Base-by-base conservation (phyloP, 2,888 invertebrate species). In the Apamea monoglypha region DNA sequence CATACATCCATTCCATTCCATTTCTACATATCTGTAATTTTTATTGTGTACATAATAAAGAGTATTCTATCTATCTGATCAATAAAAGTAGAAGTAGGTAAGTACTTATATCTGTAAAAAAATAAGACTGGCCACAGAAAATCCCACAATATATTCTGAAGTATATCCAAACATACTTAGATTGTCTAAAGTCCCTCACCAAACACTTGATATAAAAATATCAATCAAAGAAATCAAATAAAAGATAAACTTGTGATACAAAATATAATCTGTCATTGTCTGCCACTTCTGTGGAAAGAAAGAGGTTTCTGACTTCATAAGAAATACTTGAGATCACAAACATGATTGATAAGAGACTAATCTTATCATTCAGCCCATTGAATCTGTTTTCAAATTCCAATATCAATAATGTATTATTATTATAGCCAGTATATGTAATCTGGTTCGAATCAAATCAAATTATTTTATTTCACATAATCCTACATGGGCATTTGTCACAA, bases 201-300 rank as follows among this genome's bases (percentile, higher is more conserved):
- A 81, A 63, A 53, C 3, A 16, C 2, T 47, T 40, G 44, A 25
- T 56, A 56, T 53, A 7, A 29, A 61, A 61, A 6, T 36, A 47
- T 67, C 67, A 63, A 63, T 21, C 16, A 47, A 68, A 68, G 44
- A 78, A 78, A 67, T 53, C n/a, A 44, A 53, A 36, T 76, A 14
- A 74, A 53, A 44, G 68, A 63, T 36, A 69, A 29, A 82, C n/a
- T 40, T 6, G 2, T 50, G n/a, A 44, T 68, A 72, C 59, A 74
- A 76, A 72, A 56, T 53, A 10, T 75, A 85, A 85, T 85, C 88
- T 81, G 85, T 75, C 85, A 85, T 73, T 85, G 88, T 74, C 74
- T 68, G 74, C n/a, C 68, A 69, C 85, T 87, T 76, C n/a, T 69
- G 25, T 72, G 44, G n/a, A 56, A 67, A 64, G 44, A 72, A 67